phyloP scores from a whole-genome alignment of 2,888 invertebrate genomes.

The Andrena chrysosceles region DNA sequence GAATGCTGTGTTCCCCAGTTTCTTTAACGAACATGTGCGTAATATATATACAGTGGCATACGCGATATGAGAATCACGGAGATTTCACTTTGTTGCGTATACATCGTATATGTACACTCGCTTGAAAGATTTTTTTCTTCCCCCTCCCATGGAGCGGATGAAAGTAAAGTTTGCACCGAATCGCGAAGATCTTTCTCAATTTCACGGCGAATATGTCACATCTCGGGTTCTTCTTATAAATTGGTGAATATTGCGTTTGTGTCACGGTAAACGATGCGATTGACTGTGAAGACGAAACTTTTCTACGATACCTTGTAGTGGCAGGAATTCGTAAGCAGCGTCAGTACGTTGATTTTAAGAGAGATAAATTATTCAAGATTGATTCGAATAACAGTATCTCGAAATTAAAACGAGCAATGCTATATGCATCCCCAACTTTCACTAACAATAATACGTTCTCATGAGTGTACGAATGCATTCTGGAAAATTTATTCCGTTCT shows the following conservation, averaged over 20 bases:
- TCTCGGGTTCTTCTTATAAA: background rate
- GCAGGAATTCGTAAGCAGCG: background rate
- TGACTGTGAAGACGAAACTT: background rate
- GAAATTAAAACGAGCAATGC: conserved; percentile 1
- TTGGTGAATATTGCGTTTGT: background rate
- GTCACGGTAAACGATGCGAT: background rate
- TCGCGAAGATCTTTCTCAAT: conserved; percentile 34
- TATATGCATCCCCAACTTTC: conserved; percentile 34
- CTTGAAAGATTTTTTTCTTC: conserved; percentile 37
- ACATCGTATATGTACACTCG: too few relatives aligned
- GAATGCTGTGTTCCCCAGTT: too few relatives aligned
- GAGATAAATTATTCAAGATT: background rate
- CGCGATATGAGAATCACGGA: conserved; percentile 44
- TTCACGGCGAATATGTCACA: conserved; percentile 15
- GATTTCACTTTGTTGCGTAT: conserved; percentile 71
- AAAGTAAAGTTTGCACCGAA: conserved; percentile 56
- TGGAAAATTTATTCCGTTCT: background rate
- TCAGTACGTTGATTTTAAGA: background rate
- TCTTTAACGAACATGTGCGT: background rate
- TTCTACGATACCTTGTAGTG: too few relatives aligned
- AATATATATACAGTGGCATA: background rate
- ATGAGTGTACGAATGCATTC: conserved; percentile 1
- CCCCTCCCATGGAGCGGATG: conserved; percentile 44
- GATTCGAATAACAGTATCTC: background rate
- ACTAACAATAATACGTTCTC: conserved; percentile 8